phyloP scores from a whole-genome alignment of 2,888 invertebrate genomes.

The Diplazon laetatorius region DNA sequence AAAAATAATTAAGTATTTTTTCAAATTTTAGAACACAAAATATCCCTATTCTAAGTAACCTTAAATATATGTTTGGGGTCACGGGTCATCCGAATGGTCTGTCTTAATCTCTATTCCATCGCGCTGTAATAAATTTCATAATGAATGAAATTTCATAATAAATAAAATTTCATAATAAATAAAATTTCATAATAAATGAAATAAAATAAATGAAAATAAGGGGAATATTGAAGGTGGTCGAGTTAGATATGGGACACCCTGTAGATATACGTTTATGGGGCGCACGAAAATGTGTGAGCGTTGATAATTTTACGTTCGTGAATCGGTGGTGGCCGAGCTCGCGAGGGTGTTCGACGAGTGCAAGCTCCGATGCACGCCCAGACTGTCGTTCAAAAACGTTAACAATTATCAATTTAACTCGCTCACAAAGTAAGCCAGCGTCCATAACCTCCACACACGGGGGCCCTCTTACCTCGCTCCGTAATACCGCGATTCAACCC shows the following conservation, averaged over 20 bases:
- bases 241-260: too few relatives aligned
- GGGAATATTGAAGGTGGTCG: too few relatives aligned
- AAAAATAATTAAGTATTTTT: neutral
- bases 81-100: too few relatives aligned
- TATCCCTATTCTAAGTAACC: neutral
- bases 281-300: neutral
- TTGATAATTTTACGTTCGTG: neutral
- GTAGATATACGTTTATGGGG: neutral
- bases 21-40: too few relatives aligned
- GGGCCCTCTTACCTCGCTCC: conserved; percentile 18
- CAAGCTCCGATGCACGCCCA: conserved; percentile 38
- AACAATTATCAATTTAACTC: conserved; percentile 77
- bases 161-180: too few relatives aligned
- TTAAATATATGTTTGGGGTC: neutral
- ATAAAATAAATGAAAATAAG: too few relatives aligned
- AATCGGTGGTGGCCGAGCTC: neutral
- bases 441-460: neutral
- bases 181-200: too few relatives aligned
- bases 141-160: too few relatives aligned
- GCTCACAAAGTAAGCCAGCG: conserved; percentile 70
- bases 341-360: conserved; percentile 20
- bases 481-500: conserved; percentile 26
- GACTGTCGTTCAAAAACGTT: conserved; percentile 67
- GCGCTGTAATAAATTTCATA: too few relatives aligned
- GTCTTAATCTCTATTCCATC: too few relatives aligned